A percentile compares a stretch with the other conserved stretches of the same genome.
phyloP scores from a whole-genome alignment of 1,140 invertebrate genomes.

The Macrocentrus cingulum region DNA sequence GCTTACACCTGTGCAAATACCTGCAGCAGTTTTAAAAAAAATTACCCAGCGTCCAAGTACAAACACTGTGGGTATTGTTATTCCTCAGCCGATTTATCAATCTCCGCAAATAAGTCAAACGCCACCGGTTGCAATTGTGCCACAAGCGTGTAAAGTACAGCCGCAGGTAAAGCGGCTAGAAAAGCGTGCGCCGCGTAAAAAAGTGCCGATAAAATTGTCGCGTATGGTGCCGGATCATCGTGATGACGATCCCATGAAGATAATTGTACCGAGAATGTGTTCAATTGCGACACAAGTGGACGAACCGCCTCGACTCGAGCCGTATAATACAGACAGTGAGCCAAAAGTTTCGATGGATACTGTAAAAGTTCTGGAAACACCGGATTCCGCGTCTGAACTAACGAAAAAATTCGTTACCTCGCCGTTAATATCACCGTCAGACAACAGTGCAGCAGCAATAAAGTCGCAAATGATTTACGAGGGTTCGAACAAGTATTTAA shows the following conservation, averaged over 20 bases:
- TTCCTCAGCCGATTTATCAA: conserved; percentile 18
- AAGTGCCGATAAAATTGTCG: conserved; percentile 24
- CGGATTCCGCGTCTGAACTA: background rate
- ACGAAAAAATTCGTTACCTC: too few species aligned
- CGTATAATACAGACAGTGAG: background rate
- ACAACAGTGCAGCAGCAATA: conserved; percentile 5
- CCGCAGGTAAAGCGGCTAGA: background rate
- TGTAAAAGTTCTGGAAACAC: conserved; percentile 8
- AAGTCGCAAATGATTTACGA: conserved; percentile 4
- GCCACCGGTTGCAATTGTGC: too few species aligned
- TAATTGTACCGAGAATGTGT: conserved; percentile 18
- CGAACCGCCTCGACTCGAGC: background rate
- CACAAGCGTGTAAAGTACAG: background rate
- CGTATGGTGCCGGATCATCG: background rate
- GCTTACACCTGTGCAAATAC: background rate
- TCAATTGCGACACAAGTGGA: conserved; percentile 26
- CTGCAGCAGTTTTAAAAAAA: conserved; percentile 14
- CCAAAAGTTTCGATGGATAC: conserved; percentile 3
- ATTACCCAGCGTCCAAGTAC: background rate
- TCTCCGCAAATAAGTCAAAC: background rate
- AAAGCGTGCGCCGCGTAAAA: conserved; percentile 25
- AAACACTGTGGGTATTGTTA: conserved; percentile 11
- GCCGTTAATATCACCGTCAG: background rate
- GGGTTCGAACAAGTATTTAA: conserved; percentile 7
- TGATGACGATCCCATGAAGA: background rate